Conservation (phyloP, 2,888 invertebrate species). For the Galerucella pusilla region DNA sequence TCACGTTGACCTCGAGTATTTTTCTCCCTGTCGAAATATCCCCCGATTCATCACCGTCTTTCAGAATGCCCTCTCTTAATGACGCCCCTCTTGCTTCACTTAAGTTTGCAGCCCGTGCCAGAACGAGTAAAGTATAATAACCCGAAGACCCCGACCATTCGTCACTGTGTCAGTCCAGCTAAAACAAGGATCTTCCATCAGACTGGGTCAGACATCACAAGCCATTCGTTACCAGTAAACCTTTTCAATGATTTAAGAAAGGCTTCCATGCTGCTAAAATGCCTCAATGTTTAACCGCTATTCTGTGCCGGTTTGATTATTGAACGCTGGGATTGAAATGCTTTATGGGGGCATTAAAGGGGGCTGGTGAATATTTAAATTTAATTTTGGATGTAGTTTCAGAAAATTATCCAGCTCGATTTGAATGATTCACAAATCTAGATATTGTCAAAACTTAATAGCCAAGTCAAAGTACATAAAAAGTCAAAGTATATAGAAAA, state of each 20-base stretch:
- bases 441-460: too few relatives aligned
- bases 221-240: constrained; percentile 27
- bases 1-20: neutral
- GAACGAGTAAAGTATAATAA: constrained; percentile 54
- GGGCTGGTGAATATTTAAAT: neutral
- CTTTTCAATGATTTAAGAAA: constrained; percentile 38
- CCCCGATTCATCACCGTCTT: constrained; percentile 21
- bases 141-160: constrained; percentile 55
- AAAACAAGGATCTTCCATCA: constrained; percentile 60
- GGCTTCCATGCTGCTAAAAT: constrained; percentile 9
- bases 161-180: constrained; percentile 56
- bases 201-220: constrained; percentile 35
- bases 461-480: too few relatives aligned
- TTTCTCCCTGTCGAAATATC: neutral
- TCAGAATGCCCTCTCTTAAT: constrained; percentile 19
- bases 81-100: constrained; percentile 20
- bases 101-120: constrained; percentile 30
- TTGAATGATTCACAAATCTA: neutral
- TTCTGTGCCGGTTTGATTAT: constrained; percentile 20
- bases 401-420: too few relatives aligned
- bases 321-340: constrained; percentile 19
- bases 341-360: neutral
- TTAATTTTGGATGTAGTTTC: neutral
- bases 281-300: constrained; percentile 1
- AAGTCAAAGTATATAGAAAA: too few relatives aligned